These are phyloP conservation scores for Clusia tigrina DNA, from an alignment of 2,888 invertebrate genomes.

Conservation along the genomic window DNA sequence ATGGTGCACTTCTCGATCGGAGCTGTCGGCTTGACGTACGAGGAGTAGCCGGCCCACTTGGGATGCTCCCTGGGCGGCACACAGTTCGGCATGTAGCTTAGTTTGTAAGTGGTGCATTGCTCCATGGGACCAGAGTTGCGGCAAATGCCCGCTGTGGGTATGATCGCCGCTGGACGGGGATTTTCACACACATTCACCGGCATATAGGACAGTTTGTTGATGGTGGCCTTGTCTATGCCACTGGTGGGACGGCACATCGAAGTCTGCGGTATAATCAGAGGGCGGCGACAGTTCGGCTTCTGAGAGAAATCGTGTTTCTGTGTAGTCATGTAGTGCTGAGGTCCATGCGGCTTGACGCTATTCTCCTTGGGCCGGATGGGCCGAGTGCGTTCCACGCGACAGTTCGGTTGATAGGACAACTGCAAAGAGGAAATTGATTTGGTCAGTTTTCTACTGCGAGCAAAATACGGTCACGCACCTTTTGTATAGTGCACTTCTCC, in stretches of 20 bases:
- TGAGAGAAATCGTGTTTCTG: conserved; percentile 77
- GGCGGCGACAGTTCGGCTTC: conserved; percentile 66
- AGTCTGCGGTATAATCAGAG: conserved; percentile 49
- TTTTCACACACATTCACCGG: conserved; percentile 56
- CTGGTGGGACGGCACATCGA: conserved; percentile 51
- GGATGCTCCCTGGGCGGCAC: conserved; percentile 53
- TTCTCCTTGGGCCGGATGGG: conserved; percentile 72
- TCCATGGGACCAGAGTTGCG: conserved; percentile 51
- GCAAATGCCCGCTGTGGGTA: conserved; percentile 55
- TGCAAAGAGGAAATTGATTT: conserved; percentile 38
- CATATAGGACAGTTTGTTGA: conserved; percentile 61
- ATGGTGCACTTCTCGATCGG: conserved; percentile 67
- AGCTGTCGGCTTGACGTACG: conserved; percentile 51
- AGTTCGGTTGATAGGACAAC: conserved; percentile 70
- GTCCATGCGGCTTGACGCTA: conserved; percentile 69
- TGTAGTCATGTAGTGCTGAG: conserved; percentile 78
- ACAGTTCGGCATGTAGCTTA: conserved; percentile 67
- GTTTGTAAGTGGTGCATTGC: conserved; percentile 67
- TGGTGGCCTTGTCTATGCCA: conserved; percentile 58
- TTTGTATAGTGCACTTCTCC: conserved; percentile 60
- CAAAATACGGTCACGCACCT: conserved; percentile 49
- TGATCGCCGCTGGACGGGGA: conserved; percentile 45
- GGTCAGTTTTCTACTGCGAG: neutral
- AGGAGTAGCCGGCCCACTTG: conserved; percentile 56
- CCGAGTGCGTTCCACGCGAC: conserved; percentile 66